Evolutionary conservation across 2,797 vertebrate genomes (phyloP).

Genomic region (Xenops minutus): DNA sequence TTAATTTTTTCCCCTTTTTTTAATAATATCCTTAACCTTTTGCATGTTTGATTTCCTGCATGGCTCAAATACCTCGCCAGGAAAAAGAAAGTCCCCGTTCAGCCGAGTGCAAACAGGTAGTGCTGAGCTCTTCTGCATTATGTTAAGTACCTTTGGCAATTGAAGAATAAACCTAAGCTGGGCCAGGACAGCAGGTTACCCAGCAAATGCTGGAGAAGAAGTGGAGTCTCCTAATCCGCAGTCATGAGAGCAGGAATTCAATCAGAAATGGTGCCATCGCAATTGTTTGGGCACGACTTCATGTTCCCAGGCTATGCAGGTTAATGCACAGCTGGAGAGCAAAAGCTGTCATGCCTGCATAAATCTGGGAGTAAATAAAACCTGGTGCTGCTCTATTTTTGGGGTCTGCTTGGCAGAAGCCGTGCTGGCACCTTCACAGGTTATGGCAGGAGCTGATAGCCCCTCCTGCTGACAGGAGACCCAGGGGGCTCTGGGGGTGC

Average conservation of each 20-base stretch:
- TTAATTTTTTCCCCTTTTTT: not conserved
- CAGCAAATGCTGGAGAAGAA: not conserved
- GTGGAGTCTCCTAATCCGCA: not conserved
- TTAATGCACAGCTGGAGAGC: constrained; percentile 55
- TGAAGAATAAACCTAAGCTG: not conserved
- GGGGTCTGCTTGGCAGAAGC: not conserved
- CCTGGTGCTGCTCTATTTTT: not conserved
- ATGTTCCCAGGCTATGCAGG: constrained; percentile 16
- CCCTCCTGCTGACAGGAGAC: not conserved
- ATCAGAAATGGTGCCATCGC: not conserved
- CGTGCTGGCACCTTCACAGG: not conserved
- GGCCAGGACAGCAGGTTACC: not conserved
- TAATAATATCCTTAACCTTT: not conserved
- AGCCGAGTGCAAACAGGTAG: not conserved
- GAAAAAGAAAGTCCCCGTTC: not conserved
- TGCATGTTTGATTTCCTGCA: not conserved
- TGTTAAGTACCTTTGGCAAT: not conserved
- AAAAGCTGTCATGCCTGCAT: constrained; percentile 15
- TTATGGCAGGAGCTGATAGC: not conserved
- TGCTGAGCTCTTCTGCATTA: not conserved
- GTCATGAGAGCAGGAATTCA: not conserved
- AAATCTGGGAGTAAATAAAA: not conserved
- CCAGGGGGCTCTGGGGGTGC: not conserved
- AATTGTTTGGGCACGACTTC: not conserved
- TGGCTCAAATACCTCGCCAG: not conserved